Percentiles rank a stretch among this genome's conserved stretches.
Conservation (phyloP, 2,888 invertebrate species). For the Drymonia ruficornis region DNA sequence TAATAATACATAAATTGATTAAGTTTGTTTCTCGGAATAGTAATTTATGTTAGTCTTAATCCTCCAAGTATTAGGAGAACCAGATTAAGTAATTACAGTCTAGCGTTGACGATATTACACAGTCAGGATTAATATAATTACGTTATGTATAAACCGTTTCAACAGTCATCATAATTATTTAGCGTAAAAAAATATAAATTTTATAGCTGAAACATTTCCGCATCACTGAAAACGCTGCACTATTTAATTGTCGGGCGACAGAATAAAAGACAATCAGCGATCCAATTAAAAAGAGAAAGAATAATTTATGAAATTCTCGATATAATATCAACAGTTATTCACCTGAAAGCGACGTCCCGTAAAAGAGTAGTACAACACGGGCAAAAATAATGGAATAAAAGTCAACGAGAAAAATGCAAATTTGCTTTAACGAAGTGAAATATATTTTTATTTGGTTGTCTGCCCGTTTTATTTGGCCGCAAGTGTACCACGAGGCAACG, state of each 20-base stretch:
- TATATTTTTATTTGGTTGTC: constrained; percentile 61
- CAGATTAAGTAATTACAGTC: no score
- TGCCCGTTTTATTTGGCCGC: constrained; percentile 47
- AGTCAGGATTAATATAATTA: no score
- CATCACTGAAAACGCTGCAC: constrained; percentile 2
- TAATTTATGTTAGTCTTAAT: no score
- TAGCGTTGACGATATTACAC: no score
- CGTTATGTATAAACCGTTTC: background rate
- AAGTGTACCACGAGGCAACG: constrained; percentile 44
- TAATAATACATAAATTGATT: no score
- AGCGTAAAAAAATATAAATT: background rate
- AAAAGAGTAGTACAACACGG: constrained; percentile 47
- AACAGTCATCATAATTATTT: background rate
- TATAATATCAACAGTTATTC: constrained; percentile 44
- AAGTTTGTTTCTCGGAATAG: no score
- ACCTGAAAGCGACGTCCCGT: constrained; percentile 38
- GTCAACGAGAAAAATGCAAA: constrained; percentile 69
- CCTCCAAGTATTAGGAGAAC: no score
- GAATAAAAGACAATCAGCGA: constrained; percentile 44
- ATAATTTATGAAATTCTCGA: constrained; percentile 45
- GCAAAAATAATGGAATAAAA: constrained; percentile 63
- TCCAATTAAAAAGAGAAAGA: constrained; percentile 52
- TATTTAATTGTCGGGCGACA: constrained; percentile 10
- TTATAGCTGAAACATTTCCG: background rate
- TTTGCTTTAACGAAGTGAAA: constrained; percentile 73